Evolutionary conservation across 2,888 invertebrate species (phyloP), one percentile per base, ranked within the genome.

Genomic region (Cataglyphis altisquamis): DNA sequence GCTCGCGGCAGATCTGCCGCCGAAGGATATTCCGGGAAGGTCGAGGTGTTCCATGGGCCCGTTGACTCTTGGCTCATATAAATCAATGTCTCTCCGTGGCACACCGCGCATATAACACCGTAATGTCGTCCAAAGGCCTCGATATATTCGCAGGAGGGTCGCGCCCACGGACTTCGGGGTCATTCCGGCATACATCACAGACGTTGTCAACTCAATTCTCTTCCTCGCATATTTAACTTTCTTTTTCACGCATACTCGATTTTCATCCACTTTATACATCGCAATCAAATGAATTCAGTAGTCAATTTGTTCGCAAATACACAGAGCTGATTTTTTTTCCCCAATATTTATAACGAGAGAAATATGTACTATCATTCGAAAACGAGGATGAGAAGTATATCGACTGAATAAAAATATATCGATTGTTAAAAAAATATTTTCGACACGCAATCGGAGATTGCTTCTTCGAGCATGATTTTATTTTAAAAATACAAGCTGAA

Each of bases 11-110:
- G 81, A 88, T 57, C 60, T 57, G 60, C 70, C 66, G 63, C 68
- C 70, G 83, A 63, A 36, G 83, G 83, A 68, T 73, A 66, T 63
- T 48, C 45, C 48, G 18, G 45, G 74, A 81, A 85, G 89, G 63
- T 80, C 82, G 77, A 75, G 80, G 12, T 64, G 83, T 70, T 81
- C 55, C 57, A 70, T 81, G 78, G 82, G 73, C 72, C 66, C 84
- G 87, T 90, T 88, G 90, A 80, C 89, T 87, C 85, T 84, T 81
- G 84, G 85, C 84, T 87, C 78, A 70, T 89, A 91, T 93, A 92
- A 92, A 92, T 93, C 93, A 92, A 91, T 87, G 92, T 93, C 92
- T 83, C 90, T 90, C 88, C 89, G 78, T 84, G 89, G 89, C 88
- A 88, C 86, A 87, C 78, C 77, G 84, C 85, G 88, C 90, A 89